Conservation (phyloP, 2,113 vertebrate genomes). For the Hylia prasina region DNA sequence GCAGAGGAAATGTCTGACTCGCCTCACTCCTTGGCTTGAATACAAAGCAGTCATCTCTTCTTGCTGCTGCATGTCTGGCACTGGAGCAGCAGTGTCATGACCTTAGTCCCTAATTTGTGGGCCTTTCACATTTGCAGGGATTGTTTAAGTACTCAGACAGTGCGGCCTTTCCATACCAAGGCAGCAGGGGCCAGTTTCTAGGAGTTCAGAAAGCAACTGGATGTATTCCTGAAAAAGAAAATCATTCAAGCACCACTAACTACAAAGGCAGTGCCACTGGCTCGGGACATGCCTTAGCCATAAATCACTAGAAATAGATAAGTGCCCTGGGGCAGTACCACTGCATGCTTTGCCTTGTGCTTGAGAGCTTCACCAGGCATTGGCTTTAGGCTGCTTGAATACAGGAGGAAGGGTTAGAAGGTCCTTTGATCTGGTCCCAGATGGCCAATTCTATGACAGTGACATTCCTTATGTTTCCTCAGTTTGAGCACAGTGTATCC, state of each 20-base stretch:
- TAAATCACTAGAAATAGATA: neutral
- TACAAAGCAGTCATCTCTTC: slow-evolving; percentile 30
- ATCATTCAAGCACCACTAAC: slow-evolving; percentile 23
- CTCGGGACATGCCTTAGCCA: neutral
- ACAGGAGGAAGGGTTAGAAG: neutral
- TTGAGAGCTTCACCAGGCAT: neutral
- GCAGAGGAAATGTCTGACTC: neutral
- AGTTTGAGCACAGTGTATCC: neutral
- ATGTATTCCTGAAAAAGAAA: neutral
- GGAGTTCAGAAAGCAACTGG: neutral
- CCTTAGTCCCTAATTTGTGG: slow-evolving; percentile 8
- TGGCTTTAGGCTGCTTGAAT: neutral
- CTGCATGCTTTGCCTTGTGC: neutral
- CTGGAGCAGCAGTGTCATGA: neutral
- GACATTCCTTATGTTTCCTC: neutral
- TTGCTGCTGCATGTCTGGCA: neutral
- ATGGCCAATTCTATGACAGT: neutral
- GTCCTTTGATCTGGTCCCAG: neutral
- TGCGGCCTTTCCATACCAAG: neutral
- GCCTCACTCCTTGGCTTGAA: neutral
- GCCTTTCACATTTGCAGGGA: slow-evolving; percentile 19
- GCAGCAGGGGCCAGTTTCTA: neutral
- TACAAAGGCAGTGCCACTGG: slow-evolving; percentile 28
- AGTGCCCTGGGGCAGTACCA: neutral
- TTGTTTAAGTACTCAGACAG: slow-evolving; percentile 34